Conservation (phyloP, 2,888 invertebrate species). For the Globia sparganii region DNA sequence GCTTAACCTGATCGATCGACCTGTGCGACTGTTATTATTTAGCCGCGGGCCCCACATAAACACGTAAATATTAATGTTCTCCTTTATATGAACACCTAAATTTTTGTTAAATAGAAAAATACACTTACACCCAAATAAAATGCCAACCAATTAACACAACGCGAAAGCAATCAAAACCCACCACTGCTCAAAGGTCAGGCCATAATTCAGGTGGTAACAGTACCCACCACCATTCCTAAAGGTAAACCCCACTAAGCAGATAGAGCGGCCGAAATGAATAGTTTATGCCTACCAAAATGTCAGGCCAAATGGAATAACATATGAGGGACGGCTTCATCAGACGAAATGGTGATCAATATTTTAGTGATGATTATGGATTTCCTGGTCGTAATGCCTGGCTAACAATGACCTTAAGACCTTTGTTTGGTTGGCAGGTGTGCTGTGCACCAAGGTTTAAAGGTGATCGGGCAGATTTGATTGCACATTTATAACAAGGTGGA, state of each 20-base stretch:
- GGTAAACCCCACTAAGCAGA: constrained; percentile 72
- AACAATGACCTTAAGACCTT: neutral
- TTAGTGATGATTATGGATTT: constrained; percentile 43
- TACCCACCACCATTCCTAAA: constrained; percentile 35
- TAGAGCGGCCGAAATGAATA: constrained; percentile 76
- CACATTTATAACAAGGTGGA: neutral
- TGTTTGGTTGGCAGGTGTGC: neutral
- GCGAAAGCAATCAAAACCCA: constrained; percentile 39
- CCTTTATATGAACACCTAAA: neutral
- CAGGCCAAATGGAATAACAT: constrained; percentile 86
- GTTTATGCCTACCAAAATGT: constrained; percentile 82
- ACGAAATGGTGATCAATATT: constrained; percentile 58
- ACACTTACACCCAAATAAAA: constrained; percentile 16
- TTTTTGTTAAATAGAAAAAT: neutral
- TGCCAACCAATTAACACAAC: constrained; percentile 45
- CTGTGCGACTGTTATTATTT: too few relatives aligned
- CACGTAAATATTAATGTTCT: too few relatives aligned
- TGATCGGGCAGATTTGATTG: too few relatives aligned
- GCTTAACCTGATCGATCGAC: too few relatives aligned
- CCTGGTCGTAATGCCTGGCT: constrained; percentile 10
- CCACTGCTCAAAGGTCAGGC: constrained; percentile 58
- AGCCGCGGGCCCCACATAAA: too few relatives aligned
- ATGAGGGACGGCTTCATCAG: constrained; percentile 73
- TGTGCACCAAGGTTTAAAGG: too few relatives aligned
- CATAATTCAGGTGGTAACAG: constrained; percentile 32